Evolutionary conservation across 2,888 invertebrate genomes (phyloP).

Genomic region (Acronicta aceris): DNA sequence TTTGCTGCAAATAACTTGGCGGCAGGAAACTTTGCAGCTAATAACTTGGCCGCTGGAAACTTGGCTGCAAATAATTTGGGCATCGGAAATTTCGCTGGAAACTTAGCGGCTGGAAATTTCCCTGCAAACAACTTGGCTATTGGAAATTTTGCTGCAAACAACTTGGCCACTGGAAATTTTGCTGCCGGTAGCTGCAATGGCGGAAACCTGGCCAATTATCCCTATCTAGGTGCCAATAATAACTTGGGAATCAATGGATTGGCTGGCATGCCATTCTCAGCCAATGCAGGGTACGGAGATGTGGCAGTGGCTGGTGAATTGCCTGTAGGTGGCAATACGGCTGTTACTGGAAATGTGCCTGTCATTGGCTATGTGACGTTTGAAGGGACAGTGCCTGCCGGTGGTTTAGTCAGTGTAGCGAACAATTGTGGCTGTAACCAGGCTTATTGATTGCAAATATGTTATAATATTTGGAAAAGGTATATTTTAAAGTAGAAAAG

Average conservation of each 20-base stretch:
- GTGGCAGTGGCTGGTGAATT: slow-evolving; percentile 72
- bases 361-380: slow-evolving; percentile 82
- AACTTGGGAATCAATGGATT: slow-evolving; percentile 3
- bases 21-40: slow-evolving; percentile 9
- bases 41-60: slow-evolving; percentile 29
- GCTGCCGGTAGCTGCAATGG: slow-evolving; percentile 2
- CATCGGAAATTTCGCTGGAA: slow-evolving; percentile 19
- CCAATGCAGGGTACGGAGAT: slow-evolving; percentile 69
- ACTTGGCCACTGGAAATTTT: slow-evolving; percentile 9
- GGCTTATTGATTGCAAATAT: slow-evolving; percentile 36
- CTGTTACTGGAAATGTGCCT: slow-evolving; percentile 76
- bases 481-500: too few relatives aligned
- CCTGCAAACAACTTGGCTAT: slow-evolving; percentile 20
- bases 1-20: slow-evolving; percentile 20
- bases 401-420: slow-evolving; percentile 76
- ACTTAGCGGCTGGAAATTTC: slow-evolving; percentile 21
- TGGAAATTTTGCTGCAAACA: slow-evolving; percentile 10
- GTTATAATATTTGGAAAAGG: not conserved
- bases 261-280: slow-evolving; percentile 33
- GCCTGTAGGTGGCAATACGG: slow-evolving; percentile 76
- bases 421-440: slow-evolving; percentile 67
- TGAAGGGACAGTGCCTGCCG: slow-evolving; percentile 79
- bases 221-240: not conserved
- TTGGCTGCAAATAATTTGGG: slow-evolving; percentile 21
- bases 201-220: not conserved